phyloP scores from a whole-genome alignment of 2,113 vertebrate genomes.

The Cromileptes altivelis region DNA sequence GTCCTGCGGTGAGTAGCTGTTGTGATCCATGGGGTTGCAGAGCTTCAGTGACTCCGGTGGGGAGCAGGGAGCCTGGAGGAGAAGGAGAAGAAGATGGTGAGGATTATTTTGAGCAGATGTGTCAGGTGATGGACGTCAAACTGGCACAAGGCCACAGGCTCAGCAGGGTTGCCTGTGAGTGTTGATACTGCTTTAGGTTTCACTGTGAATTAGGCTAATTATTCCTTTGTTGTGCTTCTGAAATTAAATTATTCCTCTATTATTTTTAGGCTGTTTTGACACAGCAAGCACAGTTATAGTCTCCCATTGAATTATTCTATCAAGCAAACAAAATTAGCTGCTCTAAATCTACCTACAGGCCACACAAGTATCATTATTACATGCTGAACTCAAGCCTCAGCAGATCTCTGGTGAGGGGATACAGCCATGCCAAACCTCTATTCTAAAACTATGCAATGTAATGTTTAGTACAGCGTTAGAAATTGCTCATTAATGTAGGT shows the following conservation, averaged over 20 bases:
- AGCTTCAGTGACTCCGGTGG: conserved; percentile 83
- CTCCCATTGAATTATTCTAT: too few relatives aligned
- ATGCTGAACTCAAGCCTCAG: neutral
- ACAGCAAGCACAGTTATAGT: too few relatives aligned
- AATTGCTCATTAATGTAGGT: neutral
- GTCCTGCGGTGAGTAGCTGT: conserved; percentile 86
- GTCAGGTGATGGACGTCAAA: conserved; percentile 11
- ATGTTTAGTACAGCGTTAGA: neutral
- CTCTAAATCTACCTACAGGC: neutral
- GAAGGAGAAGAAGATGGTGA: neutral
- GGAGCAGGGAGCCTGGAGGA: conserved; percentile 84
- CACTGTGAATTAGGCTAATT: neutral
- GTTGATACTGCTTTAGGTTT: neutral
- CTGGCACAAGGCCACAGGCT: conserved; percentile 1
- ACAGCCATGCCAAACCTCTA: neutral
- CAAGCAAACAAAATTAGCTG: neutral
- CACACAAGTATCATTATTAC: neutral
- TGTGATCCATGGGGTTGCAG: conserved; percentile 85
- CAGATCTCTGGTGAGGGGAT: neutral
- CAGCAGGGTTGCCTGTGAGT: conserved; percentile 14
- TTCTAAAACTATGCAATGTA: neutral
- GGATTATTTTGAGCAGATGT: neutral
- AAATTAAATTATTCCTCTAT: neutral
- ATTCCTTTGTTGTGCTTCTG: neutral
- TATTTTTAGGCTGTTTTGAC: too few relatives aligned